Percentiles rank a stretch among this genome's conserved stretches.
Conservation (phyloP, 2,797 vertebrate species). For the Sebastes diaconus region DNA sequence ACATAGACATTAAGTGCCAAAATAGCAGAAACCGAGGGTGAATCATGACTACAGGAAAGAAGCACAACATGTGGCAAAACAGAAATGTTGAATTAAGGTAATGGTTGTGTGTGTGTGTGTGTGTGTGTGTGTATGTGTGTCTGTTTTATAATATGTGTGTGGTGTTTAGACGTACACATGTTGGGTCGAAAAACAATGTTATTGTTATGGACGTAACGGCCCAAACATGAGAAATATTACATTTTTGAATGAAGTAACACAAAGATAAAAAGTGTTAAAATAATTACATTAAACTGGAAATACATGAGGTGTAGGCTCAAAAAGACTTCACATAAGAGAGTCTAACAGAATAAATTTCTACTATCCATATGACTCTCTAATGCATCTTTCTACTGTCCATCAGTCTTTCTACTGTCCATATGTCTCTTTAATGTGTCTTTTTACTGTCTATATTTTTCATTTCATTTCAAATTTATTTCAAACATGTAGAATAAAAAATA, state of each 20-base stretch:
- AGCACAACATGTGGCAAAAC: constrained; percentile 39
- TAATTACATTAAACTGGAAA: neutral
- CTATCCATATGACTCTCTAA: too few species aligned
- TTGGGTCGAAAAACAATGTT: neutral
- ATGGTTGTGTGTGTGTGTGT: constrained; percentile 27
- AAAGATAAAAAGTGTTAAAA: neutral
- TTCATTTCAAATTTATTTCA: too few species aligned
- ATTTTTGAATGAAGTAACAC: neutral
- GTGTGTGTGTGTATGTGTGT: constrained; percentile 11
- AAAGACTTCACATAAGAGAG: neutral
- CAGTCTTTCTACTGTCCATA: too few species aligned
- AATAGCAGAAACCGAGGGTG: constrained; percentile 33
- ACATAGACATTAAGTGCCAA: constrained; percentile 31
- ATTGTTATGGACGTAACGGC: neutral
- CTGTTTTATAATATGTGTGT: neutral
- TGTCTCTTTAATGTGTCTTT: too few species aligned
- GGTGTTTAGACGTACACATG: constrained; percentile 2
- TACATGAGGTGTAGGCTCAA: neutral
- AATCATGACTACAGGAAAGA: constrained; percentile 46
- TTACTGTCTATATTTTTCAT: too few species aligned
- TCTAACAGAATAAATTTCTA: neutral
- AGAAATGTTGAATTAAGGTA: constrained; percentile 36
- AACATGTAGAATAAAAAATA: too few species aligned
- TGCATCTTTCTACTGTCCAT: too few species aligned
- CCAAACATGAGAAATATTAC: neutral